Evolutionary conservation across 2,888 invertebrate species (phyloP).

Genomic region (Andrena chrysosceles): DNA sequence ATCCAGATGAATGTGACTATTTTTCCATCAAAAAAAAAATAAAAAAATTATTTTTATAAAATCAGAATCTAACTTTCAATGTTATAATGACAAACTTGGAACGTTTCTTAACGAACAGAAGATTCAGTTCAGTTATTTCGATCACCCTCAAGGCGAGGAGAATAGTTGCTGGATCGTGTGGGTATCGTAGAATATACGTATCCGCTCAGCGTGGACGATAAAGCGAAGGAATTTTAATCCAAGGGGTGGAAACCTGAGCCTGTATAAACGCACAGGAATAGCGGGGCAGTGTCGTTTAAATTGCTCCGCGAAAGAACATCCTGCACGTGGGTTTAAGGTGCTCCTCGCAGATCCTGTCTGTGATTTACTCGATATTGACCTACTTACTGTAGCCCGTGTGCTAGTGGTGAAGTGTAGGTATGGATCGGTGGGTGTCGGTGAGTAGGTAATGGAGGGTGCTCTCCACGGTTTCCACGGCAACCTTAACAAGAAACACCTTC

Average conservation of each 20-base stretch:
- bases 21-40: background rate
- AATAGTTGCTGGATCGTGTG: background rate
- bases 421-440: constrained; percentile 63
- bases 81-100: too few relatives aligned
- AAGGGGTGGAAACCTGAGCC: background rate
- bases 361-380: constrained; percentile 84
- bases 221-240: background rate
- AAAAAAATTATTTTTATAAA: background rate
- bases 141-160: too few relatives aligned
- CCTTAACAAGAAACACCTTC: constrained; percentile 83
- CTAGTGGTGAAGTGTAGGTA: constrained; percentile 56
- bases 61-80: too few relatives aligned
- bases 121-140: too few relatives aligned
- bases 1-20: too few relatives aligned
- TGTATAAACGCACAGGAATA: background rate
- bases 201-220: background rate
- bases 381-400: constrained; percentile 74
- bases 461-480: constrained; percentile 82
- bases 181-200: background rate
- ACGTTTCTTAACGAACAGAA: too few relatives aligned
- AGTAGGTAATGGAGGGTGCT: constrained; percentile 76
- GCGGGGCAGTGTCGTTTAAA: constrained; percentile 38
- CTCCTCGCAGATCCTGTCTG: constrained; percentile 70
- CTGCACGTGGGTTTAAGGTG: constrained; percentile 63
- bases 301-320: constrained; percentile 58